A percentile compares a stretch with the other conserved stretches of the same genome.
These are phyloP conservation scores for Neopipo cinnamomea DNA, from an alignment of 2,113 vertebrate genomes.

Conservation along the genomic window DNA sequence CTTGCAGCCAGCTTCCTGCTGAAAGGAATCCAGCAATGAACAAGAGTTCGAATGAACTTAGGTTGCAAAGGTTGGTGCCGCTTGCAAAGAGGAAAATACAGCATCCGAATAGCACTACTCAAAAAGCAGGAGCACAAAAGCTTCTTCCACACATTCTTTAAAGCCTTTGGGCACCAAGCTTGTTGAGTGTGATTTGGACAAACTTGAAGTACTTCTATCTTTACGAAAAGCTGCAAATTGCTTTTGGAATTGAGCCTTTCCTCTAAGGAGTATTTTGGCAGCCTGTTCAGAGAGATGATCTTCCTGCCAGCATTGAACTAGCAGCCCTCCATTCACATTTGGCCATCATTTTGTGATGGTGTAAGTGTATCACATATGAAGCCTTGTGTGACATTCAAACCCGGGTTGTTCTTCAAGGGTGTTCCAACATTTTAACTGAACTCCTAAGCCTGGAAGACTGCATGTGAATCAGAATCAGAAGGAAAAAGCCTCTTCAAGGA, in stretches of 20 bases:
- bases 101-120: background rate
- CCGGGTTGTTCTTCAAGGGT: background rate
- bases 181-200: background rate
- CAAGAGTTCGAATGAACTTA: background rate
- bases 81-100: background rate
- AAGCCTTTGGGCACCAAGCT: background rate
- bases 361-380: background rate
- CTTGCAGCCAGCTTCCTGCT: background rate
- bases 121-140: background rate
- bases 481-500: background rate
- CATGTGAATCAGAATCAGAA: background rate
- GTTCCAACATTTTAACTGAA: background rate
- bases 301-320: background rate
- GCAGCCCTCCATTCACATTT: background rate
- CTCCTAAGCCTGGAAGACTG: background rate
- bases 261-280: background rate
- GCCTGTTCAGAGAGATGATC: background rate
- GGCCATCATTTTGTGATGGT: background rate
- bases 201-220: background rate
- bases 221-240: background rate
- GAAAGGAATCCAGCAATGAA: background rate
- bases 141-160: background rate
- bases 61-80: background rate
- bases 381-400: background rate
- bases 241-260: slow-evolving; percentile 8